A percentile compares a stretch with the other conserved stretches of the same genome.
These are phyloP conservation scores for Drosophila pandora DNA, from an alignment of 1,140 invertebrate genomes.

Conservation along the genomic window DNA sequence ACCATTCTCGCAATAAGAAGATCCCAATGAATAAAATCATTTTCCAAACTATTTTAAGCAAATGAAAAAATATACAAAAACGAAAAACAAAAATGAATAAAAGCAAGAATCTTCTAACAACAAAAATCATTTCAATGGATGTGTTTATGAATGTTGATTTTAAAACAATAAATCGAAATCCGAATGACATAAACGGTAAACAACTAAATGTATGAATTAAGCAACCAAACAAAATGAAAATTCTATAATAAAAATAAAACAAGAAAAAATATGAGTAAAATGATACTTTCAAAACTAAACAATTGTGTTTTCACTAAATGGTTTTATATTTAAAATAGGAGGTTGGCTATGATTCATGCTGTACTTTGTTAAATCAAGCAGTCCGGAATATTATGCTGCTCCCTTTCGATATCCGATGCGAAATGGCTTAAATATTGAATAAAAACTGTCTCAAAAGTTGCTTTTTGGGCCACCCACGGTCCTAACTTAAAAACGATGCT, in stretches of 20 bases:
- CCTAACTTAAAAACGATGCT: too few species aligned
- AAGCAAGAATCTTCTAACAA: constrained; percentile 34
- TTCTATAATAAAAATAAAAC: constrained; percentile 71
- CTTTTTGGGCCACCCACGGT: too few species aligned
- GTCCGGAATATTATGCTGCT: too few species aligned
- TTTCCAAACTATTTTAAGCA: constrained; percentile 50
- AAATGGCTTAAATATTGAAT: too few species aligned
- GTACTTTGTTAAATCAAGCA: too few species aligned
- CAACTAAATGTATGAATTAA: constrained; percentile 66
- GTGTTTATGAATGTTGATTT: constrained; percentile 75
- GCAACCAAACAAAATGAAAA: constrained; percentile 64
- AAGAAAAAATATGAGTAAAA: constrained; percentile 60
- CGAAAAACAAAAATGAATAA: constrained; percentile 27
- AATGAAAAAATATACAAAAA: constrained; percentile 31
- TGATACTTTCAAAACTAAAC: constrained; percentile 68
- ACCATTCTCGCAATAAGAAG: constrained; percentile 29
- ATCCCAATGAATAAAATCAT: constrained; percentile 26
- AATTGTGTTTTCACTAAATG: constrained; percentile 5
- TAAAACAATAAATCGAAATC: constrained; percentile 68
- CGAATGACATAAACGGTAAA: constrained; percentile 49
- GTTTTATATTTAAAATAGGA: not conserved
- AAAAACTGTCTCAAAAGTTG: not conserved
- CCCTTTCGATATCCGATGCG: too few species aligned
- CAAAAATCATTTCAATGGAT: constrained; percentile 72
- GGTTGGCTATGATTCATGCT: too few species aligned